Evolutionary conservation across 2,797 vertebrate species (phyloP), one percentile per base, ranked within the genome.

Genomic region (Cottoperca gobio): DNA sequence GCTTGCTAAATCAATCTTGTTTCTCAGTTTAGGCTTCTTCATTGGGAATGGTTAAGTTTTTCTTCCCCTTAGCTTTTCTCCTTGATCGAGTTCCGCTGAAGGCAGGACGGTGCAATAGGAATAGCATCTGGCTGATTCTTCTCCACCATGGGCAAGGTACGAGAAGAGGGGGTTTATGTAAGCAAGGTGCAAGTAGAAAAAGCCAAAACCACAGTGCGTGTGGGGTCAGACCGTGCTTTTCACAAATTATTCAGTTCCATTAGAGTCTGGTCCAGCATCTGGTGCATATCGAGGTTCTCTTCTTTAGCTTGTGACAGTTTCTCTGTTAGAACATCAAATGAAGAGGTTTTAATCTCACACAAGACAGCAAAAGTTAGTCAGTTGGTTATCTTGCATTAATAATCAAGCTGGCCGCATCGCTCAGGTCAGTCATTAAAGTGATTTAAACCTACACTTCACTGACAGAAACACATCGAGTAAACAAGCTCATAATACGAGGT

Each of bases 241-340:
- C 97, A 99, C 98, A 99, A 97, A 94, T 98, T 99, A 97, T 99
- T 99, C 95, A 99, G 96, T 95, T 99, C 98, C 96, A 97, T 97
- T 95, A 99, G 97, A 95, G 98, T 99, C 95, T 99, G 98, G 96
- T 99, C 98, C 96, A 99, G 94, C 97, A 99, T 99, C 96, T 99
- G 98, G 93, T 99, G 97, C 97, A 99, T 99, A 93, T 95, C 96
- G 93, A 99, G 95, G 95, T 99, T 99, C 90, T 99, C 98, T 95
- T 99, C 97, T 95, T 99, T 99, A 96, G 98, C 97, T 84, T 98
- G 97, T 80, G 98, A 95, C 94, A 99, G 96, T 98, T 99, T 99
- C 91, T 99, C 98, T 99, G 97, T 96, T 95, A 95, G 94, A 96
- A 96, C 93, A 96, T 94, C 94, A 97, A 97, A 96, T 76, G 79